A percentile compares a stretch with the other conserved stretches of the same genome.
Conservation (phyloP, 2,888 invertebrate genomes). For the Meghimatium bilineatum region DNA sequence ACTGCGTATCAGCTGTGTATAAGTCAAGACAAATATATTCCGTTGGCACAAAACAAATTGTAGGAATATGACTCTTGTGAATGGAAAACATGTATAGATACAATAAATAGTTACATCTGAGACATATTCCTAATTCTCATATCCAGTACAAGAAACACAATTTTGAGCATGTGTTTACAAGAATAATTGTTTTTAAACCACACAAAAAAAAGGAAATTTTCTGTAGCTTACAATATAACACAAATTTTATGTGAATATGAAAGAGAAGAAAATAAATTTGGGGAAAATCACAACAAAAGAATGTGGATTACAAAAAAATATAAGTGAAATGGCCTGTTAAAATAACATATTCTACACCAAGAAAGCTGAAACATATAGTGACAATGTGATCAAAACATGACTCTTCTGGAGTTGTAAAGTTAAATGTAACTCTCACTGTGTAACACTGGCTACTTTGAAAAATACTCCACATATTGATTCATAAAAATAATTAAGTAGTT, state of each 20-base stretch:
- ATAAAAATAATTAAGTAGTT: conserved; percentile 7
- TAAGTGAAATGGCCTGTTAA: background rate
- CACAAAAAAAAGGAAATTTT: background rate
- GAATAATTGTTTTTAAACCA: background rate
- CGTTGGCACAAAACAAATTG: background rate
- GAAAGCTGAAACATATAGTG: background rate
- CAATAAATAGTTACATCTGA: background rate
- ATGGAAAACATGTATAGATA: background rate
- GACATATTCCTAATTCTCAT: background rate
- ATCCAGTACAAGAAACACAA: background rate
- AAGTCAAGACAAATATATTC: background rate
- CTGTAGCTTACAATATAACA: background rate
- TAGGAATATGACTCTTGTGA: background rate
- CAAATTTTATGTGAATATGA: background rate
- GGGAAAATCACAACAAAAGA: background rate
- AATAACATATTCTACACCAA: conserved; percentile 2
- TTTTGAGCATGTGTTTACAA: background rate
- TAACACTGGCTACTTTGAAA: background rate
- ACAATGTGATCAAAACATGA: background rate
- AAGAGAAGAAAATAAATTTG: background rate
- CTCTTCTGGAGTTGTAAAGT: no score
- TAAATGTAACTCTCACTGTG: no score
- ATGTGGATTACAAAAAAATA: background rate
- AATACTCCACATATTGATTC: background rate
- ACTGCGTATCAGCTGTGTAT: background rate